Evolutionary conservation across 2,888 invertebrate genomes (phyloP), one percentile per base, ranked within the genome.

Genomic region (Slavum lentiscoides): DNA sequence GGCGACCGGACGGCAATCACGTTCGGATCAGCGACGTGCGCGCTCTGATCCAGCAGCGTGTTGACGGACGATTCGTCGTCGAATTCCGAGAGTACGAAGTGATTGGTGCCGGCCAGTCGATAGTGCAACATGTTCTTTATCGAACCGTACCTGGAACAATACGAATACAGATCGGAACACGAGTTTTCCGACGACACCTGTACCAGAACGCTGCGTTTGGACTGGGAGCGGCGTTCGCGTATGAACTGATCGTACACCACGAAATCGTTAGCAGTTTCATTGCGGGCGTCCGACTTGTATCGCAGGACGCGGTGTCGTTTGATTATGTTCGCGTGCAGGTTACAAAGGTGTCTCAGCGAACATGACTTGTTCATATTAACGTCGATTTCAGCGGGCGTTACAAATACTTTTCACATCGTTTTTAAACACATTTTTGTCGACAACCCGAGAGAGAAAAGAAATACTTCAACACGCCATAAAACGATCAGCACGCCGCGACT

Each of bases 81-180:
- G 86, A 92, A 94, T 87, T 95, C 94, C 72, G 94, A 88, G 58
- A 94, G 87, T 86, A 94, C 91, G 85, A 92, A 94, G 86, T 93
- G 90, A 90, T 92, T 87, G 73, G 86, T 81, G 82, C 82, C 83
- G 82, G 74, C 37, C 66, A 83, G n/a, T 39, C 75, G 82, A 70
- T 84, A 85, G 62, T 84, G 84, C 81, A 83, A 83, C 80, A 84
- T 82, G 61, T 82, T 82, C 23, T 89, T 88, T 72, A 95, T 88
- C 11, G 85, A 86, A 13, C 92, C 93, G 86, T 91, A 91, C 84
- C 89, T 87, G 43, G 88, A 89, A 86, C 94, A 94, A 85, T 93
- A 92, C 6, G 89, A 87, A 85, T 91, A 89, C 75, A 94, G 87
- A 86, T 93, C 92, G 69, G 86, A 86, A 84, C 89, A 91, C 0